Percentiles rank a stretch among this genome's conserved stretches.
Conservation (phyloP, 2,797 vertebrate species). For the Darevskia mixta region DNA sequence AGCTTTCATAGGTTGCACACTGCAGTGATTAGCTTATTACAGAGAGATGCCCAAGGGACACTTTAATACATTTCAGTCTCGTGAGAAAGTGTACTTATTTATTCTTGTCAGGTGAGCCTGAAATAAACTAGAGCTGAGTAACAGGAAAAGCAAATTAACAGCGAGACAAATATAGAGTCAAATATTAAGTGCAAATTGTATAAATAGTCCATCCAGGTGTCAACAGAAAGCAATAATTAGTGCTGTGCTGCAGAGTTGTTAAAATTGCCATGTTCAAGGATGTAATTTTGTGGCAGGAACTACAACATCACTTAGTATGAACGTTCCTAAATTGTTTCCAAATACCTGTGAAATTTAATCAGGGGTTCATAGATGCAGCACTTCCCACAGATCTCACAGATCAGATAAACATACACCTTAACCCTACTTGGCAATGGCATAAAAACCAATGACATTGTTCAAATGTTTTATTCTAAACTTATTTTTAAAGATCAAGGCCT, state of each 20-base stretch:
- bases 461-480: neutral
- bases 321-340: constrained; percentile 51
- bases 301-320: constrained; percentile 25
- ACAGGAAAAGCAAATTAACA: constrained; percentile 24
- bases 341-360: constrained; percentile 57
- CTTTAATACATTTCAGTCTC: constrained; percentile 27
- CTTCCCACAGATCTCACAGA: neutral
- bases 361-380: neutral
- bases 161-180: constrained; percentile 40
- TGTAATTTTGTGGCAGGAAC: constrained; percentile 44
- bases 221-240: constrained; percentile 61
- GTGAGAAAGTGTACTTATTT: constrained; percentile 45
- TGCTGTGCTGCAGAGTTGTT: constrained; percentile 47
- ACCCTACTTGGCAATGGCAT: neutral
- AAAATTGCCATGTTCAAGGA: constrained; percentile 51
- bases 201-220: constrained; percentile 65
- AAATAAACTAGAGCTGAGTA: constrained; percentile 47
- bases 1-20: neutral
- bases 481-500: neutral
- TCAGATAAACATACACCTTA: neutral
- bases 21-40: constrained; percentile 42
- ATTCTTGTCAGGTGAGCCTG: constrained; percentile 17
- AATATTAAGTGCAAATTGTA: constrained; percentile 61
- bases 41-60: constrained; percentile 31
- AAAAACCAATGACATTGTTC: neutral